Evolutionary conservation across 2,888 invertebrate genomes (phyloP).

Genomic region (Eilema depressum): DNA sequence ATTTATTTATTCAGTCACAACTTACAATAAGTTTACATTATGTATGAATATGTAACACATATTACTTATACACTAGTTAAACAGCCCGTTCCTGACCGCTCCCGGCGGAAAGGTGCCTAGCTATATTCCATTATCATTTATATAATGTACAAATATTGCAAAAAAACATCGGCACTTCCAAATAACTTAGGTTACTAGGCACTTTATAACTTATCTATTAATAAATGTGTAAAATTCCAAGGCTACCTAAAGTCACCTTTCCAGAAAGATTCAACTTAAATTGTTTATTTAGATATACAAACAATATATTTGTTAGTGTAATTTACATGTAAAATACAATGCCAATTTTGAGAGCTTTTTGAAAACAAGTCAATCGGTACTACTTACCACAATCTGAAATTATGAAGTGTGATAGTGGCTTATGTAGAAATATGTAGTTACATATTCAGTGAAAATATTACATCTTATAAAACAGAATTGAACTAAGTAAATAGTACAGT

Average conservation of each 20-base stretch:
- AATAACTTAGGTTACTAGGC: background rate
- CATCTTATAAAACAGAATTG: background rate
- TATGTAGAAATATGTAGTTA: background rate
- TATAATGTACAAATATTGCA: background rate
- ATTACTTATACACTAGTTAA: too few relatives aligned
- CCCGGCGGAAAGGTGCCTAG: too few relatives aligned
- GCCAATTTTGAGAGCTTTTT: background rate
- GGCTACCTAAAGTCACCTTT: background rate
- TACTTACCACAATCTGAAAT: background rate
- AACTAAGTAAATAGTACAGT: too few relatives aligned
- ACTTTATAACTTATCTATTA: background rate
- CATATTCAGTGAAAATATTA: background rate
- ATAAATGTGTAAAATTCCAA: background rate
- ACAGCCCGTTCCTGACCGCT: too few relatives aligned
- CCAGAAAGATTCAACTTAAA: background rate
- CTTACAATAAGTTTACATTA: too few relatives aligned
- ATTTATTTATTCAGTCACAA: too few relatives aligned
- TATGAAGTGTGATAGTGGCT: background rate
- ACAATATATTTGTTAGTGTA: background rate
- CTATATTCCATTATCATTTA: too few relatives aligned
- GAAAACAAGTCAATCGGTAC: constrained; percentile 4
- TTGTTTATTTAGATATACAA: background rate
- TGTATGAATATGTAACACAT: too few relatives aligned
- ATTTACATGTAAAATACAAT: background rate
- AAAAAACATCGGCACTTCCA: background rate